Evolutionary conservation across 2,888 invertebrate genomes (phyloP).

Genomic region (Notodonta ziczac): DNA sequence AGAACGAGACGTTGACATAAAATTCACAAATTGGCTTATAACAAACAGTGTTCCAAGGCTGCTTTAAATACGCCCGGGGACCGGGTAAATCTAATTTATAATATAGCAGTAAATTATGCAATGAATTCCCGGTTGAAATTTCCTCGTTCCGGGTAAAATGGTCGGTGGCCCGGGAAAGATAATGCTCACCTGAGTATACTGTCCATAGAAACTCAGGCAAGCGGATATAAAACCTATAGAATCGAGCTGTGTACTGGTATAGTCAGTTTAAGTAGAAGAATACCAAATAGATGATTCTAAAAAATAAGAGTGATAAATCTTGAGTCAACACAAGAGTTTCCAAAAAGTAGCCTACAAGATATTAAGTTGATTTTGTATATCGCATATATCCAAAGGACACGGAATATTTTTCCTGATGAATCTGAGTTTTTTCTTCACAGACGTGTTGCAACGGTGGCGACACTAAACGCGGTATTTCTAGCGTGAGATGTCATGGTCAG

Average conservation of each 20-base stretch:
- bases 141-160: constrained; percentile 54
- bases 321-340: no score
- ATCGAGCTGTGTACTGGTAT: constrained; percentile 3
- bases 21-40: constrained; percentile 59
- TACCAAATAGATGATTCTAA: no score
- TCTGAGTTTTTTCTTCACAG: no score
- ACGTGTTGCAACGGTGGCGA: no score
- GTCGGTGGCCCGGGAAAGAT: constrained; percentile 50
- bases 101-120: constrained; percentile 67
- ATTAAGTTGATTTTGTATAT: no score
- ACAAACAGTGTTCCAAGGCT: constrained; percentile 51
- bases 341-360: no score
- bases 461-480: neutral
- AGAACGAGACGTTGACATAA: constrained; percentile 46
- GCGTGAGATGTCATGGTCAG: neutral
- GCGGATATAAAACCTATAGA: constrained; percentile 14
- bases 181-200: constrained; percentile 46
- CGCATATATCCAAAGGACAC: no score
- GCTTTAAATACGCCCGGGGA: constrained; percentile 56
- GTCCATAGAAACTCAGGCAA: constrained; percentile 4
- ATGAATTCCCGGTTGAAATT: constrained; percentile 61
- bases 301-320: no score
- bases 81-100: constrained; percentile 62
- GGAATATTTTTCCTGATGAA: no score
- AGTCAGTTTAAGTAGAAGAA: no score